Base-by-base conservation (phyloP, 2,113 vertebrate species). In the Poeciliopsis retropinna region DNA sequence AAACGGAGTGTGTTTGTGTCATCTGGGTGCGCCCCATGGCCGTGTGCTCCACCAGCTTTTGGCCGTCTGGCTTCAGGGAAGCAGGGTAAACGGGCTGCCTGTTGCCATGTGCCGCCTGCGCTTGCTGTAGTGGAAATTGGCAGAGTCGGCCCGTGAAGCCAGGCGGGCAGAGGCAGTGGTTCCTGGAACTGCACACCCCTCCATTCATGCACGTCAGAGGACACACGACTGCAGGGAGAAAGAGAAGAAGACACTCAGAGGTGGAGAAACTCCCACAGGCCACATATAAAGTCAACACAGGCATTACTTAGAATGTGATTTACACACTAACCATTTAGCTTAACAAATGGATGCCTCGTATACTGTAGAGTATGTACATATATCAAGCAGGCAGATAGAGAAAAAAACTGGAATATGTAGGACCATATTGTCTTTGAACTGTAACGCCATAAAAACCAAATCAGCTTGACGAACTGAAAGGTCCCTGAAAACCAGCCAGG, bases 201-300 rank as follows among this genome's bases (percentile, higher is more conserved):
- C 97, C 97, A 30, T 98, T 98, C 94, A 97, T 93, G 84, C 97
- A 98, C 17, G 96, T 96, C 75, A 97, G 91, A 41, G 96, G 97
- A 83, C 97, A 98, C 81, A 98, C 97, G 87, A 98, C 97, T 98
- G 93, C 11, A 67, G 72, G 70, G 73, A 80, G 51, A 68, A 64
- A 13, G 22, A 70, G 34, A 63, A 13, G 3, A 19, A n/a, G n/a
- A 64, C 5, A 25, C 8, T 32, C 32, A 64, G 30, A 64, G 4
- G 31, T 11, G 27, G 15, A 64, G 60, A 29, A 29, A 62, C 15
- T 62, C 13, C n/a, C 11, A 29, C 27, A 62, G 22, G 47, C 17
- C 47, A 57, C 22, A 57, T 9, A n/a, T 57, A 57, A n/a, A 57
- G 9, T 57, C 19, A n/a, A 10, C 22, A 10, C 1, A 57, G 22